A percentile compares a stretch with the other conserved stretches of the same genome.
Evolutionary conservation across 2,113 vertebrate genomes (phyloP).

Genomic region (Indicator indicator): DNA sequence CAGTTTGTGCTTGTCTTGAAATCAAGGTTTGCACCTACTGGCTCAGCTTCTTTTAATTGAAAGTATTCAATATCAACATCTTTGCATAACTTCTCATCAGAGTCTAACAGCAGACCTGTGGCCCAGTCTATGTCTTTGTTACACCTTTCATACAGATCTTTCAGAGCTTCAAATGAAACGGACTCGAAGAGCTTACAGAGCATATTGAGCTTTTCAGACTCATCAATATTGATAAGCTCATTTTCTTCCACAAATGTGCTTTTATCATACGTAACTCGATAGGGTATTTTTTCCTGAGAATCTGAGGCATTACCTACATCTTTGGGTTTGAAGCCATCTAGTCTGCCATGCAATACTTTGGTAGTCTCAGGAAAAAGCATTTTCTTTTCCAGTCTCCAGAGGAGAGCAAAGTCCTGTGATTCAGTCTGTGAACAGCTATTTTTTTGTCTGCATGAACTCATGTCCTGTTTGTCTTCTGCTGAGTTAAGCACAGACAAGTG

Average conservation of each 20-base stretch:
- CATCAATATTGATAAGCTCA: slow-evolving; percentile 78
- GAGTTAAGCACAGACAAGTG: background rate
- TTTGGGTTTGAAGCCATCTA: slow-evolving; percentile 82
- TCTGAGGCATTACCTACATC: slow-evolving; percentile 22
- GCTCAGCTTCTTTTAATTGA: slow-evolving; percentile 25
- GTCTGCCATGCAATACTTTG: slow-evolving; percentile 77
- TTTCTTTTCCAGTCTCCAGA: slow-evolving; percentile 88
- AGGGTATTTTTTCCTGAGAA: slow-evolving; percentile 81
- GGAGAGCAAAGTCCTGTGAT: slow-evolving; percentile 87
- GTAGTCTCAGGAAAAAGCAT: slow-evolving; percentile 58
- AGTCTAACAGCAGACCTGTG: slow-evolving; percentile 93
- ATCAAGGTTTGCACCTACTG: slow-evolving; percentile 29
- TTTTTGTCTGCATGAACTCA: background rate
- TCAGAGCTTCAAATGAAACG: slow-evolving; percentile 87
- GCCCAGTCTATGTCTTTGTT: slow-evolving; percentile 94
- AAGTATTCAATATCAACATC: slow-evolving; percentile 71
- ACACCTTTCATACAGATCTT: slow-evolving; percentile 95
- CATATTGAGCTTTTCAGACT: slow-evolving; percentile 83
- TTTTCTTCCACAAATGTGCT: slow-evolving; percentile 91
- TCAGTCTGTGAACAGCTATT: slow-evolving; percentile 84
- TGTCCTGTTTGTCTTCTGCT: slow-evolving; percentile 1
- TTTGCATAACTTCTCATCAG: slow-evolving; percentile 85
- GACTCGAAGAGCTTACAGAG: slow-evolving; percentile 90
- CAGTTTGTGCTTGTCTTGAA: slow-evolving; percentile 35
- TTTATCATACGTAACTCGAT: slow-evolving; percentile 88